Percentiles rank a stretch among this genome's conserved stretches.
Conservation (phyloP, 2,113 vertebrate genomes). For the Meriones unguiculatus region DNA sequence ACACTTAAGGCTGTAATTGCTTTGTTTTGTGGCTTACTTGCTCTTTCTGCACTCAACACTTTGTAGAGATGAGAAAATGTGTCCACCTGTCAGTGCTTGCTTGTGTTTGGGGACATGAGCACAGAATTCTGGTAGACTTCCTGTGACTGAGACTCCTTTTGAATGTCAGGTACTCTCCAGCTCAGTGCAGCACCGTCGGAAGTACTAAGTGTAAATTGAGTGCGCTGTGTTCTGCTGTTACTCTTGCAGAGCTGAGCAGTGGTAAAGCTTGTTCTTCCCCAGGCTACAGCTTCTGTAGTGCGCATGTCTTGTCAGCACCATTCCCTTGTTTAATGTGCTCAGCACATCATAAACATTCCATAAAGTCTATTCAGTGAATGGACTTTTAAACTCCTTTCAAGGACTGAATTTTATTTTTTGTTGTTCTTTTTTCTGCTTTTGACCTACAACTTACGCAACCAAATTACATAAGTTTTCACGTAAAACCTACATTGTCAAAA, state of each 20-base stretch:
- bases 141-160: background rate
- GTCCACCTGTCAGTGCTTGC: background rate
- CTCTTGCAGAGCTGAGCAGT: background rate
- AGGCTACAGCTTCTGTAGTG: background rate
- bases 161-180: background rate
- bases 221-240: background rate
- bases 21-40: background rate
- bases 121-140: background rate
- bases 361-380: background rate
- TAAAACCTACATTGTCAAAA: slow-evolving; percentile 80
- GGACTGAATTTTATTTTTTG: slow-evolving; percentile 40
- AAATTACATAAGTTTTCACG: slow-evolving; percentile 77
- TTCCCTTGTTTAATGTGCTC: background rate
- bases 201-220: background rate
- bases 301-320: background rate
- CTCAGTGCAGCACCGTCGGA: background rate
- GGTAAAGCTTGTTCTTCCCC: background rate
- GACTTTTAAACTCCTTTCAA: slow-evolving; percentile 59
- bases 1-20: background rate
- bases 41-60: background rate
- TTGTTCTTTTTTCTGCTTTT: slow-evolving; percentile 60
- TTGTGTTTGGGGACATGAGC: slow-evolving; percentile 5
- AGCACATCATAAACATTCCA: background rate
- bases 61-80: background rate
- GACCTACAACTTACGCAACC: slow-evolving; percentile 81